Evolutionary conservation across 2,797 vertebrate species (phyloP), one percentile per base, ranked within the genome.

Genomic region (Liasis olivaceus): DNA sequence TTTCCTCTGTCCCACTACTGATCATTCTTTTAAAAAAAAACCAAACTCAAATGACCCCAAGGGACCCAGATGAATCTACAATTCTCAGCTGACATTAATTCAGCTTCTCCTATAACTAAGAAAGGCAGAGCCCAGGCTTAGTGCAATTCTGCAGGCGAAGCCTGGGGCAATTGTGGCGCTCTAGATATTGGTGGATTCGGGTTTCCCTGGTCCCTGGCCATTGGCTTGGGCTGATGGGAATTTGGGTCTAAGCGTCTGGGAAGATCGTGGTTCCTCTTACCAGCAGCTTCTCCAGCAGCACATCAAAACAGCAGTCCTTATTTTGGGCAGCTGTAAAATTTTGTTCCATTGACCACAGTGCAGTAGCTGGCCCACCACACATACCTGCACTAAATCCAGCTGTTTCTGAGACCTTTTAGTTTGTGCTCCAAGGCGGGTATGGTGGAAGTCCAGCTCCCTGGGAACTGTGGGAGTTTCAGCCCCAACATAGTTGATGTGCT

Each of bases 21-120:
- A 17, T 81, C 42, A 47, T 47, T 81, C 36, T 81, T 47, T 81
- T 47, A 0, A 22, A 81, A 81, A 81, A 81, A 47, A 42, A 72
- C n/a, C n/a, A 60, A 59, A 59, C 11, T 85, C 60, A 85, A 17
- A 51, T 60, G 42, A 91, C 91, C 90, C 54, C 92, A 87, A 42
- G 51, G 58, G 92, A 51, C 12, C 0, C 6, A 1, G 36, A n/a
- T 63, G 87, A 56, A 47, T 13, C 54, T 87, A 26, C n/a, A 69
- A 2, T 66, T 66, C 69, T 58, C 62, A 86, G 89, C 8, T 31
- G 86, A 4, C 17, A 8, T 22, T 86, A 90, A 88, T 89, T 94
- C 91, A 92, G 20, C 60, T n/a, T 56, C 72, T 63, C 47, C 84
- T 54, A 85, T 58, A 13, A 0, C 0, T 31, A 5, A 64, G 11